Evolutionary conservation across 1,140 invertebrate species (phyloP).

Genomic region (Oedothorax gibbosus): DNA sequence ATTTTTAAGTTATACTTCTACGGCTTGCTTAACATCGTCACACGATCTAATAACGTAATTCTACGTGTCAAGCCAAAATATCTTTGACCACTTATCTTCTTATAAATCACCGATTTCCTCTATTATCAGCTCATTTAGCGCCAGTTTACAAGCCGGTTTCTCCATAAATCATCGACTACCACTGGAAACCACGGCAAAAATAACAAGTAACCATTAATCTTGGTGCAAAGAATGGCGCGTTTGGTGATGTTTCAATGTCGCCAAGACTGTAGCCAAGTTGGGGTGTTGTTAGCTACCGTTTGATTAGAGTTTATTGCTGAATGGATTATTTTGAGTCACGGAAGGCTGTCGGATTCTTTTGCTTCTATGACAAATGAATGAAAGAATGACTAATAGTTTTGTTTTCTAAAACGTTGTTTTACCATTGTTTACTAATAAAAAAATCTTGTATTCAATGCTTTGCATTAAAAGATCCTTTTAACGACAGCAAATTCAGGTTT

Average conservation of each 20-base stretch:
- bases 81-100: neutral
- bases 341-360: too few species aligned
- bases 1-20: too few species aligned
- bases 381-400: too few species aligned
- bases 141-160: conserved; percentile 8
- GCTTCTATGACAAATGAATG: too few species aligned
- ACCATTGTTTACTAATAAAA: too few species aligned
- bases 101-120: conserved; percentile 22
- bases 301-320: neutral
- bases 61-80: neutral
- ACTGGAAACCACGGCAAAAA: conserved; percentile 33
- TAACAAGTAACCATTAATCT: conserved; percentile 41
- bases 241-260: conserved; percentile 16
- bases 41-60: too few species aligned
- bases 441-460: too few species aligned
- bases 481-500: too few species aligned
- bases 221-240: neutral
- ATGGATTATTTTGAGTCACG: too few species aligned
- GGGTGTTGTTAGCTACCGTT: conserved; percentile 10
- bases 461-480: too few species aligned
- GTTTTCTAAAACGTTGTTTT: too few species aligned
- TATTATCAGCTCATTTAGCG: conserved; percentile 44
- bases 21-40: too few species aligned
- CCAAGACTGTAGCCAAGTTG: neutral
- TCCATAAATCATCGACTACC: conserved; percentile 22